Base-by-base conservation (phyloP, 2,797 vertebrate genomes). In the Pampus argenteus region DNA sequence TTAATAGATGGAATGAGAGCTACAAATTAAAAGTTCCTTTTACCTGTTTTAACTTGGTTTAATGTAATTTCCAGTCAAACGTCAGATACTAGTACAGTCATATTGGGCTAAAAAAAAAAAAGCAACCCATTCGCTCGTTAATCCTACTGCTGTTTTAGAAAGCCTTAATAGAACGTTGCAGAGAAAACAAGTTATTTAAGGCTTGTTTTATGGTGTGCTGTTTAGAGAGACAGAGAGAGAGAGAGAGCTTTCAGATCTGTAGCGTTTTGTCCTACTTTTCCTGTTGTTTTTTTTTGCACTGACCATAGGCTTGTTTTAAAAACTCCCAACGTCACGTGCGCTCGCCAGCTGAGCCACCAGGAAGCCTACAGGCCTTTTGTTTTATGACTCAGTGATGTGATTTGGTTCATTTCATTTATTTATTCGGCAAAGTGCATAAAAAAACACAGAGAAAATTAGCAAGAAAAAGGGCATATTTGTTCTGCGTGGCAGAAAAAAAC, bases 301-400 rank as follows among this genome's bases (percentile, higher is more conserved):
- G 82, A 80, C 81, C 83, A 73, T 47, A 48, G 65, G 59, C 40
- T 76, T 67, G 45, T 79, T 67, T 77, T 23, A 51, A 64, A 68
- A 84, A 66, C 64, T 54, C 57, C 11, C n/a, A 59, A 62, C 50
- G 79, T 82, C 75, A 86, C 49, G 68, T 71, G 74, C 23, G 1
- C 29, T 74, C 36, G 81, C 82, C 88, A 87, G 89, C 81, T 87
- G 82, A 86, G 84, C 77, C 83, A 84, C 79, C 82, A 72, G 81
- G 78, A 87, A 73, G 59, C 84, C 80, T 40, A 6, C 64, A 31
- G 71, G 78, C 77, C 57, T 66, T 66, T 76, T 71, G 54, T 79
- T 83, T 86, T 44, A 25, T 81, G 79, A 79, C 59, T 83, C 71
- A 76, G n/a, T n/a, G 62, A 78, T 80, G 69, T 59, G 66, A 83